These are phyloP conservation scores for Etheostoma nigrum DNA, from an alignment of 2,797 vertebrate genomes.

Conservation along the genomic window DNA sequence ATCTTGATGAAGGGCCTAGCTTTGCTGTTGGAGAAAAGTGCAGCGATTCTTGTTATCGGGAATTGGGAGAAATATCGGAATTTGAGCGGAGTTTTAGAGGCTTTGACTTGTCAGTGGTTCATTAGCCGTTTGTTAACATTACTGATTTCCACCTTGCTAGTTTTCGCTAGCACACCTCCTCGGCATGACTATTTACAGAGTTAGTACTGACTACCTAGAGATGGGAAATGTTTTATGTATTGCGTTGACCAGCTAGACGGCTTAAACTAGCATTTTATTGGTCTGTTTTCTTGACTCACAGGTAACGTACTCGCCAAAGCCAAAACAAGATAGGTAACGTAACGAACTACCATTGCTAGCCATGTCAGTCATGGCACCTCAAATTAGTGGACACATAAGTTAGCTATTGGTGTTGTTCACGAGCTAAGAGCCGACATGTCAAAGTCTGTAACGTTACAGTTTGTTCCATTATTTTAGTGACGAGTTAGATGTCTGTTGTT, in stretches of 20 bases:
- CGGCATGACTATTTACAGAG: constrained; percentile 28
- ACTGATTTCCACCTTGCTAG: constrained; percentile 54
- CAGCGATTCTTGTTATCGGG: constrained; percentile 12
- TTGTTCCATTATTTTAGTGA: not conserved
- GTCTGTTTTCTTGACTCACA: constrained; percentile 17
- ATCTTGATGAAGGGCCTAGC: constrained; percentile 88
- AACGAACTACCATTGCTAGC: constrained; percentile 50
- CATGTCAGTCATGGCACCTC: constrained; percentile 33
- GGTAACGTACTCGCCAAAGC: constrained; percentile 24
- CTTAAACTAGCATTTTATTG: not conserved
- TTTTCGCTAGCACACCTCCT: constrained; percentile 57
- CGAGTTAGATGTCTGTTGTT: not conserved
- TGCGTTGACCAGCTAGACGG: not conserved
- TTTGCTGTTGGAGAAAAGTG: constrained; percentile 18
- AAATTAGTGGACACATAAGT: constrained; percentile 7
- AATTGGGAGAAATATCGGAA: constrained; percentile 2
- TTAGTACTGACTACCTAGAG: not conserved
- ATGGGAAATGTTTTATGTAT: not conserved
- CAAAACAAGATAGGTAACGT: constrained; percentile 42
- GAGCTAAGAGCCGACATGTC: constrained; percentile 39
- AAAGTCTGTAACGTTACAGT: not conserved
- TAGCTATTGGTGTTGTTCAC: constrained; percentile 22
- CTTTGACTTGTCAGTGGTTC: constrained; percentile 43
- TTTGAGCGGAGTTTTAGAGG: constrained; percentile 21
- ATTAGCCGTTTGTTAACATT: constrained; percentile 8